Percentiles rank a stretch among this genome's conserved stretches.
Evolutionary conservation across 2,888 invertebrate species (phyloP).

Genomic region (Digitonthophagus gazella): DNA sequence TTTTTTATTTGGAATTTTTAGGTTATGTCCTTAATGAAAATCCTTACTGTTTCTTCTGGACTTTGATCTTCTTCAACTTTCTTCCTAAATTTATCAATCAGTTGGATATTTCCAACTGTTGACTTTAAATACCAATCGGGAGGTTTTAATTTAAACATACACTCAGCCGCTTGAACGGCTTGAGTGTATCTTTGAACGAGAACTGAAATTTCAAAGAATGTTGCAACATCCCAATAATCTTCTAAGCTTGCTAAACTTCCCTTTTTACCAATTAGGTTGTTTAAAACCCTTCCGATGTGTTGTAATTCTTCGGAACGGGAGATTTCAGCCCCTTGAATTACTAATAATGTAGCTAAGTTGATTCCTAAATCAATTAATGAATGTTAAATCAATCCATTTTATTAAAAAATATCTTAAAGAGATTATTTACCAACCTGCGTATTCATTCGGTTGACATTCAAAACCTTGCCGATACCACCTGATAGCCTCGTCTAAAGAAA

Average conservation of each 20-base stretch:
- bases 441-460: conserved; percentile 97
- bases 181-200: conserved; percentile 95
- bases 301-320: conserved; percentile 87
- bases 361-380: conserved; percentile 59
- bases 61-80: conserved; percentile 72
- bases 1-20: too few relatives aligned
- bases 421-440: conserved; percentile 65
- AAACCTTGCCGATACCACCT: conserved; percentile 98
- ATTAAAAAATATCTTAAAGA: conserved; percentile 6
- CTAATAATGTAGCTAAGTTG: conserved; percentile 94
- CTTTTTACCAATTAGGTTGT: conserved; percentile 96
- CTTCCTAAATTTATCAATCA: conserved; percentile 89
- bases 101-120: conserved; percentile 92
- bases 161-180: conserved; percentile 94
- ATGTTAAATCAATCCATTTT: too few relatives aligned
- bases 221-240: conserved; percentile 99
- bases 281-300: conserved; percentile 91
- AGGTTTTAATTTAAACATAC: conserved; percentile 88
- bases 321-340: conserved; percentile 95
- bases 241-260: conserved; percentile 89
- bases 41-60: conserved; percentile 80
- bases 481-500: conserved; percentile 88
- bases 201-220: conserved; percentile 97
- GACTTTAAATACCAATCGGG: conserved; percentile 95
- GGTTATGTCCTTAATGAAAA: too few relatives aligned